Evolutionary conservation across 2,888 invertebrate species (phyloP).

Genomic region (Xestia ashworthii): DNA sequence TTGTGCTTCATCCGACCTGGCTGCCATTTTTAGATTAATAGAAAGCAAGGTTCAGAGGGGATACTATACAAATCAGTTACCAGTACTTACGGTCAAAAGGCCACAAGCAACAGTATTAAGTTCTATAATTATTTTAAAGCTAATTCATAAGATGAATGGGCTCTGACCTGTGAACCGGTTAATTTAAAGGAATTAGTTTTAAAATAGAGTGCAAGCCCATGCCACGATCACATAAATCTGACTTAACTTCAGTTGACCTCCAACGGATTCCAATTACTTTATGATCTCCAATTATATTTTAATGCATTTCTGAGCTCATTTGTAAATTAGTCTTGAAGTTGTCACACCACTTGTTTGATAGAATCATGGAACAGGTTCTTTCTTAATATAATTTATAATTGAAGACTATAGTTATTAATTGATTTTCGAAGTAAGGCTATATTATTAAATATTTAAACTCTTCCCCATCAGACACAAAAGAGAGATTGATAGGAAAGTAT

Average conservation of each 20-base stretch:
- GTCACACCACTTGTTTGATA: neutral
- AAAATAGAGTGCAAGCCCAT: slow-evolving; percentile 18
- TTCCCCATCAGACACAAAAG: neutral
- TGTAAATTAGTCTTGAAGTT: slow-evolving; percentile 16
- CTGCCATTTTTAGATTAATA: neutral
- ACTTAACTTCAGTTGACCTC: slow-evolving; percentile 51
- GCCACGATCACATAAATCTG: slow-evolving; percentile 37
- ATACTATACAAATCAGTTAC: neutral
- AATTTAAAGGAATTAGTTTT: slow-evolving; percentile 40
- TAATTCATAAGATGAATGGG: slow-evolving; percentile 19
- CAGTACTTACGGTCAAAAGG: neutral
- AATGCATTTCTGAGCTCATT: slow-evolving; percentile 43
- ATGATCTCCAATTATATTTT: slow-evolving; percentile 39
- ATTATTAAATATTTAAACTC: neutral
- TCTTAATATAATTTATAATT: slow-evolving; percentile 15
- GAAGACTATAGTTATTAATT: slow-evolving; percentile 14
- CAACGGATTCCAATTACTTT: slow-evolving; percentile 38
- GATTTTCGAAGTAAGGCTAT: neutral
- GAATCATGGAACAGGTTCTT: slow-evolving; percentile 8
- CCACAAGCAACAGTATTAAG: slow-evolving; percentile 7
- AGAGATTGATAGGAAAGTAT: neutral
- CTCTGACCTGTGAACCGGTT: slow-evolving; percentile 38
- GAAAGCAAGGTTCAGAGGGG: neutral
- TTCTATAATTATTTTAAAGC: slow-evolving; percentile 30
- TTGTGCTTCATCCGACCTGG: neutral